phyloP scores from a whole-genome alignment of 2,113 vertebrate genomes.

The Alosa alosa region DNA sequence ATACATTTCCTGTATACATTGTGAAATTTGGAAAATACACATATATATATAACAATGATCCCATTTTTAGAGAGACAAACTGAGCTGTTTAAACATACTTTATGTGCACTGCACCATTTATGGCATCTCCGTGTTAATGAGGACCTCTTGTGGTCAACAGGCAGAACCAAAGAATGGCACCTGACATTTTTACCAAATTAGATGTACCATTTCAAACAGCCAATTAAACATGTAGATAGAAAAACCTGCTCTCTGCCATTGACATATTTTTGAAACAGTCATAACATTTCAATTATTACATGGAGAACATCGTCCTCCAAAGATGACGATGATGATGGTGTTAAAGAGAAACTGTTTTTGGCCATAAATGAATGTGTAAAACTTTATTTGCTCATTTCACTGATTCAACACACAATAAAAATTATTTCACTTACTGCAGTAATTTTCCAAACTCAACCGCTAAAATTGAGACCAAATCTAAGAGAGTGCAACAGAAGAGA shows the following conservation, averaged over 20 bases:
- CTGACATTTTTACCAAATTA: no score
- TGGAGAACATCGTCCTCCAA: neutral
- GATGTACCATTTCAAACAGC: no score
- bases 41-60: neutral
- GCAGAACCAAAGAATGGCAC: neutral
- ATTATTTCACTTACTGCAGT: neutral
- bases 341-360: neutral
- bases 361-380: neutral
- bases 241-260: neutral
- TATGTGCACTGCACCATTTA: neutral
- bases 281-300: neutral
- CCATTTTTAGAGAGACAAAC: neutral
- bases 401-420: neutral
- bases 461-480: neutral
- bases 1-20: neutral
- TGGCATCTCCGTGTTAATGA: constrained; percentile 4
- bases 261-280: neutral
- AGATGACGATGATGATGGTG: neutral
- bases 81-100: neutral
- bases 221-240: no score
- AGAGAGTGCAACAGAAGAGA: no score
- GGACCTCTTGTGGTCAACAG: constrained; percentile 41
- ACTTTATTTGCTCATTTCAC: neutral
- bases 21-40: neutral
- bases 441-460: neutral